Conservation (phyloP, 2,797 vertebrate genomes). For the Megaceryle alcyon region DNA sequence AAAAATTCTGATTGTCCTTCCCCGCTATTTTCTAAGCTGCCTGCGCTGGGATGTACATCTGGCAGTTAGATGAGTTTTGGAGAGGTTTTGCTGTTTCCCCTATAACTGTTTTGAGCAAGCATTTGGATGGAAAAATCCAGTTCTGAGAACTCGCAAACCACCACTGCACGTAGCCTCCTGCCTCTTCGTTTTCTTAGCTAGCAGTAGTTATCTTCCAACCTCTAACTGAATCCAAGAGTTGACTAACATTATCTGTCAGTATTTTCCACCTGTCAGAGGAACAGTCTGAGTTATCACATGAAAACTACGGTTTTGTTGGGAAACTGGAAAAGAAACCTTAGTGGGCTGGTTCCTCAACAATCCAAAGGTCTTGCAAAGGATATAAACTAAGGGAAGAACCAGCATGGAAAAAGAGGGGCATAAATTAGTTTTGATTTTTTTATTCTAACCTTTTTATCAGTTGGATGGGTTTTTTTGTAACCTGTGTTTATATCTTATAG, state of each 20-base stretch:
- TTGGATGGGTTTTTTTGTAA: not conserved
- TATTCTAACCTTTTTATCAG: not conserved
- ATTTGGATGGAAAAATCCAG: not conserved
- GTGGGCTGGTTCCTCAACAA: not conserved
- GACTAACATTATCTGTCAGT: not conserved
- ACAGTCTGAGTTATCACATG: not conserved
- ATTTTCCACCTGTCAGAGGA: not conserved
- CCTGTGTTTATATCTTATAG: not conserved
- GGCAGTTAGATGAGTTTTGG: not conserved
- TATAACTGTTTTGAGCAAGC: not conserved
- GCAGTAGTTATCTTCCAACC: not conserved
- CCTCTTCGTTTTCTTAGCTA: not conserved
- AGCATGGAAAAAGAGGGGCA: not conserved
- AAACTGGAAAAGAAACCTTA: not conserved
- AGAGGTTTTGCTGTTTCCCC: not conserved
- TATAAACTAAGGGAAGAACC: not conserved
- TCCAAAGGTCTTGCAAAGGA: not conserved
- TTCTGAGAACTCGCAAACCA: not conserved
- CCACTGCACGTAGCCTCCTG: not conserved
- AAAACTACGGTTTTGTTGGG: not conserved
- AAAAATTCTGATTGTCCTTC: not conserved
- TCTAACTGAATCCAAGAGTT: not conserved
- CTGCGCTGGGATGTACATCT: not conserved
- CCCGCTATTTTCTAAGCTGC: not conserved
- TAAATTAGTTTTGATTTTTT: fast-evolving